Evolutionary conservation across 2,797 vertebrate genomes (phyloP), one percentile per base, ranked within the genome.

Genomic region (Danionella dracula): DNA sequence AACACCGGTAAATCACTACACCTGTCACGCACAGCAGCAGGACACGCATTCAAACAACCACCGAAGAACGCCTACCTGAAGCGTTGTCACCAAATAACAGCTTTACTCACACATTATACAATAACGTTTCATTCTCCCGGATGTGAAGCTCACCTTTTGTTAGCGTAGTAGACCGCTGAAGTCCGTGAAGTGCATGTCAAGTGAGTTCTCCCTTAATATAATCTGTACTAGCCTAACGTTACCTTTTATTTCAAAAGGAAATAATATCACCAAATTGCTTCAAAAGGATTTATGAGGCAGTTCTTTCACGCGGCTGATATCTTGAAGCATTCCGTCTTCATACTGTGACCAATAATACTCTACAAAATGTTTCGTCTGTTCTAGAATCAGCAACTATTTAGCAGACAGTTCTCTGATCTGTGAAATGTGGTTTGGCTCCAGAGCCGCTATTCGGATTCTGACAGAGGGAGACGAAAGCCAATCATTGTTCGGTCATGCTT

Each of bases 81-180:
- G 23, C 6, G 1, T 37, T 23, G 17, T n/a, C 1, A 37, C 16
- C 0, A 45, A 4, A 20, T 9, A 53, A 37, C 23, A 16, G 38
- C 27, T n/a, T 27, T 27, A 3, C 23, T 6, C 23, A 27, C 3
- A 27, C 6, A 27, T 27, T 27, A n/a, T 27, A 27, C 23, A 27
- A 6, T 6, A 27, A 40, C 20, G 19, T 46, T 8, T 8, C 15
- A 38, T 66, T 21, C 29, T 58, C 4, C 13, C 5, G 4, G 29
- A 70, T 17, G 40, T 68, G 76, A 80, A 82, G 40, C 68, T 76
- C 80, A 82, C 81, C 81, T 82, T 62, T 27, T 70, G 65, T 77
- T 77, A 72, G 48, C 42, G 71, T 44, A 66, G 57, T 70, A 66
- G 60, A 78, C 63, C 40, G 42, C 60, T 48, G 55, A 70, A 65